A percentile compares a stretch with the other conserved stretches of the same genome.
phyloP scores from a whole-genome alignment of 2,113 vertebrate genomes.

The Sciurus niger region DNA sequence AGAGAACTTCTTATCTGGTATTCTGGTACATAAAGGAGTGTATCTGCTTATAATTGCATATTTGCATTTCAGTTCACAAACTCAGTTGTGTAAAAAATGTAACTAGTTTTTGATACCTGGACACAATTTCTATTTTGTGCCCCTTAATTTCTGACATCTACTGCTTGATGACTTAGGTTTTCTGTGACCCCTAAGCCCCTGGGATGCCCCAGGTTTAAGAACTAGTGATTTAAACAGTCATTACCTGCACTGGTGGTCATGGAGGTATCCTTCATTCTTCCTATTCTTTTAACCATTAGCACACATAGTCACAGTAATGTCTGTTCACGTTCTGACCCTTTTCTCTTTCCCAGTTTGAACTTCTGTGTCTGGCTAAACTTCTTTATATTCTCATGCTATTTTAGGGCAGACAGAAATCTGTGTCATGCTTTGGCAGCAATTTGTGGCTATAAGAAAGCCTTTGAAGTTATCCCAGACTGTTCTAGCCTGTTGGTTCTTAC shows the following conservation, averaged over 20 bases:
- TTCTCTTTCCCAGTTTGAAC: not conserved
- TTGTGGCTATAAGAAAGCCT: not conserved
- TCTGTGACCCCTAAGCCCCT: not conserved
- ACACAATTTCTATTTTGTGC: not conserved
- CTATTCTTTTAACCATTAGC: not conserved
- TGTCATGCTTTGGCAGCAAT: not conserved
- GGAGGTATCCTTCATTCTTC: not conserved
- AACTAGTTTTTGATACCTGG: not conserved
- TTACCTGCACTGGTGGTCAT: not conserved
- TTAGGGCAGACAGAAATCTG: not conserved
- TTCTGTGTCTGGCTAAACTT: not conserved
- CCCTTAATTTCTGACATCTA: not conserved
- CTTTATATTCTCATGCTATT: not conserved
- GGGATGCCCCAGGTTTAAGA: too few relatives aligned
- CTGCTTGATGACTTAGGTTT: not conserved
- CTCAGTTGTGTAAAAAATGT: not conserved
- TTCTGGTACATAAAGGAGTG: not conserved
- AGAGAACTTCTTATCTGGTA: not conserved
- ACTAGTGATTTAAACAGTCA: not conserved
- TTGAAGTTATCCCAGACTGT: not conserved
- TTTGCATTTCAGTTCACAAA: not conserved
- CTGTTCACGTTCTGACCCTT: not conserved
- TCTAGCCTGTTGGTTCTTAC: not conserved
- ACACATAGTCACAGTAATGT: accelerated
- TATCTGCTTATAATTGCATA: not conserved